phyloP scores from a whole-genome alignment of 2,113 vertebrate genomes.

The Zapornia atra region DNA sequence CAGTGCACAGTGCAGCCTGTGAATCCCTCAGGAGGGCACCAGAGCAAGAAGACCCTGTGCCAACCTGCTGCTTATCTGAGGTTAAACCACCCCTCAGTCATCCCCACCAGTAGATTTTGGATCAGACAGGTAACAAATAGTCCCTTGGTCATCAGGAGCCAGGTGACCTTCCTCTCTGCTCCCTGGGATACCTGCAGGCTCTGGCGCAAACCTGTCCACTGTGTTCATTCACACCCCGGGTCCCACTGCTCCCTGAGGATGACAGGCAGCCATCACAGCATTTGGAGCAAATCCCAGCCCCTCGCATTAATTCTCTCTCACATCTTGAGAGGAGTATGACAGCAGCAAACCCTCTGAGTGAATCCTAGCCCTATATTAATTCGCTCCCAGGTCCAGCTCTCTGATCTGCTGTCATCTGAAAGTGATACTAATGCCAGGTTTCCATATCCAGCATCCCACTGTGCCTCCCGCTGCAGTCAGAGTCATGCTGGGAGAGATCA shows the following conservation, averaged over 20 bases:
- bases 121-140: background rate
- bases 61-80: background rate
- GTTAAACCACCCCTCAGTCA: background rate
- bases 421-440: slow-evolving; percentile 67
- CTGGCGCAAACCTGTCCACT: background rate
- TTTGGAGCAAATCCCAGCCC: background rate
- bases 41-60: background rate
- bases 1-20: background rate
- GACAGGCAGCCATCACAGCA: background rate
- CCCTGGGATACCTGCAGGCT: background rate
- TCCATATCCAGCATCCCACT: slow-evolving; percentile 47
- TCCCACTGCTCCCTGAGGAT: background rate
- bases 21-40: background rate
- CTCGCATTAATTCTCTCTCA: slow-evolving; percentile 20
- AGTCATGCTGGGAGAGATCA: slow-evolving; percentile 62
- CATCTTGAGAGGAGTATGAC: slow-evolving; percentile 37
- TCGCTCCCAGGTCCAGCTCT: slow-evolving; percentile 43
- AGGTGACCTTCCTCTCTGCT: background rate
- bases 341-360: slow-evolving; percentile 53
- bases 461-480: slow-evolving; percentile 49
- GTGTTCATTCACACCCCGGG: rapidly evolving
- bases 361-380: slow-evolving; percentile 62
- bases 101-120: background rate
- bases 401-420: slow-evolving; percentile 56
- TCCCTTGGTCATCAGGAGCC: background rate